These are phyloP conservation scores for Nasonia longicornis DNA, from an alignment of 1,140 invertebrate genomes.

Conservation along the genomic window DNA sequence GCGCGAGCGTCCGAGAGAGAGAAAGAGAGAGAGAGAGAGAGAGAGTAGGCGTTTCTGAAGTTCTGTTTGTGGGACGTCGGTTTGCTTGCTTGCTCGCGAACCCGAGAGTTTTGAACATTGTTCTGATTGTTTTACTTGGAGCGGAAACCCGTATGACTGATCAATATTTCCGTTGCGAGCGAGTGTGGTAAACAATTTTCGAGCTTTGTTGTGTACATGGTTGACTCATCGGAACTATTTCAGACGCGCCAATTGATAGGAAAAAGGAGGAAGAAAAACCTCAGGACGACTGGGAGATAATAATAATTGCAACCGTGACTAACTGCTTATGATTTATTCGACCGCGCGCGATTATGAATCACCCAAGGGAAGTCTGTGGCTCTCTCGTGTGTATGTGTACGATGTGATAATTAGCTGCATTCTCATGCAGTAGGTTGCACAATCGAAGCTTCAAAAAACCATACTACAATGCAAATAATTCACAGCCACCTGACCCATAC, in stretches of 20 bases:
- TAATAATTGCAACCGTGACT: background rate
- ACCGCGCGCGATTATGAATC: background rate
- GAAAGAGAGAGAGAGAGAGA: background rate
- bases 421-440: background rate
- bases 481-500: no score
- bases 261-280: background rate
- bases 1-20: no score
- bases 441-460: background rate
- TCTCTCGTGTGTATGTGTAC: background rate
- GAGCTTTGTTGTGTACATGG: background rate
- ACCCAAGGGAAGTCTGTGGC: background rate
- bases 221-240: background rate
- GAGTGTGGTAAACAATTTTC: background rate
- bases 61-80: no score
- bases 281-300: background rate
- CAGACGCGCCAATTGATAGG: no score
- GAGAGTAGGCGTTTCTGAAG: no score
- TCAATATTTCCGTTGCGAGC: background rate
- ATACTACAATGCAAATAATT: no score
- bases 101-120: background rate
- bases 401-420: constrained; percentile 3
- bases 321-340: constrained; percentile 15
- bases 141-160: background rate
- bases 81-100: background rate
- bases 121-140: background rate